Evolutionary conservation across 2,888 invertebrate genomes (phyloP).

Genomic region (Conomelus anceps): DNA sequence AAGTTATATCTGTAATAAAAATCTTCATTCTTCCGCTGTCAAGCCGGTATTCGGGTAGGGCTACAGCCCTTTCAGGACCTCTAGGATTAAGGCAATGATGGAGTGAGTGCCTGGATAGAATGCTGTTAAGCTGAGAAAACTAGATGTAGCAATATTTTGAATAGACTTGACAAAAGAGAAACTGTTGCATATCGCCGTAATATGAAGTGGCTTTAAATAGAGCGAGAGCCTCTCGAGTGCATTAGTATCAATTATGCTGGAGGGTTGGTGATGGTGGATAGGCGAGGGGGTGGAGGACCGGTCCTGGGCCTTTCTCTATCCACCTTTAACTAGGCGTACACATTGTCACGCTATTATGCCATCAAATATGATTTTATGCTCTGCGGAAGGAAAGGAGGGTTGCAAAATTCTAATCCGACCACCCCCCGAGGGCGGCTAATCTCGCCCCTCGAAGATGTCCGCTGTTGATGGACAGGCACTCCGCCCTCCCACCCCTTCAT

Average conservation of each 20-base stretch:
- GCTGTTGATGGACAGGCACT: neutral
- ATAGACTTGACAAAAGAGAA: constrained; percentile 6
- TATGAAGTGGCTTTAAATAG: constrained; percentile 12
- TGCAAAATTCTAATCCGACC: constrained; percentile 10
- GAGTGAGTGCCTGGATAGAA: too few relatives aligned
- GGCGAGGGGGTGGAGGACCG: neutral
- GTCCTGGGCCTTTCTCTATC: constrained; percentile 1
- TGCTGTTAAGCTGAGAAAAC: too few relatives aligned
- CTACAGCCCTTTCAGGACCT: neutral
- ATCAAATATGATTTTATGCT: constrained; percentile 10
- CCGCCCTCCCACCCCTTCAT: neutral
- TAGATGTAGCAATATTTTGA: neutral
- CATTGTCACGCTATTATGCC: constrained; percentile 7
- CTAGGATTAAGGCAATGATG: neutral
- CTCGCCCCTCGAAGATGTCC: neutral
- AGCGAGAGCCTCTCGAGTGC: constrained; percentile 1
- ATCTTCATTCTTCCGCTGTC: neutral
- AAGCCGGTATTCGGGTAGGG: neutral
- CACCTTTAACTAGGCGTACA: neutral
- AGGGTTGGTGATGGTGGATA: neutral
- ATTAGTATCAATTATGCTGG: constrained; percentile 9
- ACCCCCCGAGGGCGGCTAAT: neutral
- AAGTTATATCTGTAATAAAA: neutral
- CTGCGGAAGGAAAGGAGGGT: neutral
- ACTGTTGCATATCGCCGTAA: constrained; percentile 11